A percentile compares a stretch with the other conserved stretches of the same genome.
Evolutionary conservation across 2,113 vertebrate species (phyloP).

Genomic region (Jacana jacana): DNA sequence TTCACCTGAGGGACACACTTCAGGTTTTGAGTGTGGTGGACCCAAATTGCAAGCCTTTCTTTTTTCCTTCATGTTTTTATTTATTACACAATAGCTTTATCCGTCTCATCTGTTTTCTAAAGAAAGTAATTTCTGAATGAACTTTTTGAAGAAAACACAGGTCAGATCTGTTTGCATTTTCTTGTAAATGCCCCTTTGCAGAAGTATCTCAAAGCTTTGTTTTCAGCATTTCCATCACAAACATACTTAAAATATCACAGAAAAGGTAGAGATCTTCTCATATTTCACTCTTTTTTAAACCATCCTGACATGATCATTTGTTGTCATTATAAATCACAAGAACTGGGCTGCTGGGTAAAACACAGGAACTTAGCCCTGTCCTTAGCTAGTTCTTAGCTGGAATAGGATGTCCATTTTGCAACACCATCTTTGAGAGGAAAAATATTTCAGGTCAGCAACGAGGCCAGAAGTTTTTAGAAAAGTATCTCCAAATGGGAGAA

Average conservation of each 20-base stretch:
- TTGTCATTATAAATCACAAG: constrained; percentile 39
- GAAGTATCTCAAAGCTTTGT: background rate
- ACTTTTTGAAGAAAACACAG: background rate
- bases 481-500: background rate
- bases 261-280: constrained; percentile 9
- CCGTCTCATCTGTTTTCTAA: background rate
- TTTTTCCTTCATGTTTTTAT: background rate
- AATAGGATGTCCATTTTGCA: background rate
- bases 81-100: background rate
- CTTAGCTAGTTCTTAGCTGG: background rate
- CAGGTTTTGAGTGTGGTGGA: background rate
- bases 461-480: background rate
- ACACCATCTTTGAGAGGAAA: background rate
- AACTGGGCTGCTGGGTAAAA: background rate
- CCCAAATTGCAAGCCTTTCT: background rate
- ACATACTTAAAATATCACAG: background rate
- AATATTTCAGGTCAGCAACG: background rate
- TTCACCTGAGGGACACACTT: background rate
- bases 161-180: background rate
- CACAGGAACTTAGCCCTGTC: background rate
- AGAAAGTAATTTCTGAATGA: background rate
- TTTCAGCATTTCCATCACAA: constrained; percentile 6
- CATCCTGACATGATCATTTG: constrained; percentile 30
- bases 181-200: background rate
- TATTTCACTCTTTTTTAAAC: constrained; percentile 33